phyloP scores from a whole-genome alignment of 2,797 vertebrate genomes.

The Coregonus sp. region DNA sequence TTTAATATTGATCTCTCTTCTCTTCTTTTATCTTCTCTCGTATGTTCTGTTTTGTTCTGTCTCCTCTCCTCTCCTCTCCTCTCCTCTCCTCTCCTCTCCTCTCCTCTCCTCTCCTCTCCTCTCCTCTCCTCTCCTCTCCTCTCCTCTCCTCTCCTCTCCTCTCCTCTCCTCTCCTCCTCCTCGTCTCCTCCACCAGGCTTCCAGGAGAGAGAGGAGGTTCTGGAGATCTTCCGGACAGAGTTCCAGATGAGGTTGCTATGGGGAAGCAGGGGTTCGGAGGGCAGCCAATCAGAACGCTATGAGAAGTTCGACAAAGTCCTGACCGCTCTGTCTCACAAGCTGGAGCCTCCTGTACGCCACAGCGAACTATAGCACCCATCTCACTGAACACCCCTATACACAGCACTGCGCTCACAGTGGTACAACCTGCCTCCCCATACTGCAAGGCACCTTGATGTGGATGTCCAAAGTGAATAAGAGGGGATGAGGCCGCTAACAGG shows the following conservation, averaged over 20 bases:
- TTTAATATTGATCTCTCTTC: neutral
- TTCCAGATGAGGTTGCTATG: slow-evolving; percentile 97
- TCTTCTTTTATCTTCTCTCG: neutral
- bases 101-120: no score
- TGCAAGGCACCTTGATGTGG: neutral
- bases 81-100: neutral
- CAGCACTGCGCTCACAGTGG: slow-evolving; percentile 34
- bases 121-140: no score
- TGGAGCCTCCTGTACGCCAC: slow-evolving; percentile 90
- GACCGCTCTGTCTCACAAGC: slow-evolving; percentile 91
- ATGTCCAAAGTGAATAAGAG: slow-evolving; percentile 33
- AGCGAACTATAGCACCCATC: slow-evolving; percentile 88
- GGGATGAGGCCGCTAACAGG: slow-evolving; percentile 61
- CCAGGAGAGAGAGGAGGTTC: slow-evolving; percentile 83
- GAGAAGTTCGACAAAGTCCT: slow-evolving; percentile 97
- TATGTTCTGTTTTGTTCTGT: no score
- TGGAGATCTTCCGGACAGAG: slow-evolving; percentile 93
- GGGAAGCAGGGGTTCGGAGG: slow-evolving; percentile 92
- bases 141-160: no score
- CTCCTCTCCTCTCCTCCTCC: no score
- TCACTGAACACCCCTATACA: slow-evolving; percentile 10
- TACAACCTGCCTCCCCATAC: slow-evolving; percentile 42
- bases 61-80: no score
- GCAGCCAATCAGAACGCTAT: slow-evolving; percentile 89
- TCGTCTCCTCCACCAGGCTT: slow-evolving; percentile 75